Conservation (phyloP, 2,113 vertebrate genomes). For the Anolis sagrei region DNA sequence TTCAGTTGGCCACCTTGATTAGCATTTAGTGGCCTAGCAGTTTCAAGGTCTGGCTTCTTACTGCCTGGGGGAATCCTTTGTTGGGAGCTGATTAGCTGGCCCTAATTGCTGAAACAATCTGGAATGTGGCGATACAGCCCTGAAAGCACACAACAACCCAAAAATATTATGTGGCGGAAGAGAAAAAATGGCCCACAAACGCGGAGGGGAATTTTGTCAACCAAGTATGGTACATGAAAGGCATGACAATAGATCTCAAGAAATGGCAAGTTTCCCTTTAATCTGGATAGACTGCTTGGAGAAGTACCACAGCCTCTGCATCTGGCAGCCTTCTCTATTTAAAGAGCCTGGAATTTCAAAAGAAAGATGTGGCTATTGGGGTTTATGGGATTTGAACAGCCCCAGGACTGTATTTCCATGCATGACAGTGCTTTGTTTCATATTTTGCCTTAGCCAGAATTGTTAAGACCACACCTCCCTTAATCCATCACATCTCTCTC, state of each 20-base stretch:
- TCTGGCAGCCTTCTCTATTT: constrained; percentile 42
- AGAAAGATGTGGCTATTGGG: constrained; percentile 19
- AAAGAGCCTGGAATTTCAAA: constrained; percentile 62
- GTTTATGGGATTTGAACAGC: neutral
- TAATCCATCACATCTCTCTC: constrained; percentile 45
- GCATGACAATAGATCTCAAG: no score
- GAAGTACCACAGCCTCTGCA: constrained; percentile 5
- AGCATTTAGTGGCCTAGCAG: no score
- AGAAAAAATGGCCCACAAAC: no score
- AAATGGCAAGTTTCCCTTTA: neutral
- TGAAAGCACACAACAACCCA: no score
- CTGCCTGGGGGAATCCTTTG: no score
- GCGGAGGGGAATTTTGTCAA: constrained; percentile 39
- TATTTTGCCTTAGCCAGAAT: constrained; percentile 8
- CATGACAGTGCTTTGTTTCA: constrained; percentile 36
- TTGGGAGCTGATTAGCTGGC: no score
- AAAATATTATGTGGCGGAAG: no score
- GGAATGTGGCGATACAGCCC: no score
- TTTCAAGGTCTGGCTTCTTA: no score
- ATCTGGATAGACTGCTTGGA: constrained; percentile 36
- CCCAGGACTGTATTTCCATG: neutral
- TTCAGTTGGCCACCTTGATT: no score
- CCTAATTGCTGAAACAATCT: no score
- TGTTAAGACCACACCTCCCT: constrained; percentile 41
- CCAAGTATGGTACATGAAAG: constrained; percentile 17